Evolutionary conservation across 2,888 invertebrate genomes (phyloP), one percentile per base, ranked within the genome.

Genomic region (Drosophila algonquin): DNA sequence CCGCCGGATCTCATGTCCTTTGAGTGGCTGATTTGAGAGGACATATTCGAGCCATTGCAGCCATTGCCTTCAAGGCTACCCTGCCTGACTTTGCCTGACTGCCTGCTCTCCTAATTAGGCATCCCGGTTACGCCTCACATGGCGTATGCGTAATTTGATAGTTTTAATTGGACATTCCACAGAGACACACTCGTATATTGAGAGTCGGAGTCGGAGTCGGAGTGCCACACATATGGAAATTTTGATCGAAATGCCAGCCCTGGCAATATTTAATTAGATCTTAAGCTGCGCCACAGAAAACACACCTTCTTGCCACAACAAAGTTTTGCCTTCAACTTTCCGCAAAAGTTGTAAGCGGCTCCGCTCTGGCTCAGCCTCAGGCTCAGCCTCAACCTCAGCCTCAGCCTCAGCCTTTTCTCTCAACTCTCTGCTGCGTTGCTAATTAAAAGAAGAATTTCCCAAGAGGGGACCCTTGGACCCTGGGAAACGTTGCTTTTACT

Each of bases 131-230:
- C 62, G 68, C 71, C 72, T 70, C 57, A 67, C 54, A 50, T 44
- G 56, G 57, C 60, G 56, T 65, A 60, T 65, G 45, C 75, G 87
- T 87, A 80, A 83, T 87, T 78, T 87, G 84, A 83, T 83, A 87
- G 84, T 87, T 83, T 87, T 83, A 87, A 83, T 83, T 87, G 81
- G 76, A 60, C 76, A 84, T 83, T 63, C 73, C 64, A 77, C 65
- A 57, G 32, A 35, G 56, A 64, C 16, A 48, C 14, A 12, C 45
- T 24, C 24, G 24, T 24, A 24, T 24, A 5, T 27, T 3, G 27
- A n/a, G 40, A 16, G 12, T 1, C 10, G 21, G 14, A 16, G 12
- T 1, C 10, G 12, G 16, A n/a, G 35, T 18, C 21, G 21, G 5
- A 40, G 30, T 30, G 53, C 54, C 54, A 21, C 21, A 21, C 21